A percentile compares a stretch with the other conserved stretches of the same genome.
These are phyloP conservation scores for Gymnorhina tibicen DNA, from an alignment of 2,113 vertebrate genomes.

Conservation along the genomic window DNA sequence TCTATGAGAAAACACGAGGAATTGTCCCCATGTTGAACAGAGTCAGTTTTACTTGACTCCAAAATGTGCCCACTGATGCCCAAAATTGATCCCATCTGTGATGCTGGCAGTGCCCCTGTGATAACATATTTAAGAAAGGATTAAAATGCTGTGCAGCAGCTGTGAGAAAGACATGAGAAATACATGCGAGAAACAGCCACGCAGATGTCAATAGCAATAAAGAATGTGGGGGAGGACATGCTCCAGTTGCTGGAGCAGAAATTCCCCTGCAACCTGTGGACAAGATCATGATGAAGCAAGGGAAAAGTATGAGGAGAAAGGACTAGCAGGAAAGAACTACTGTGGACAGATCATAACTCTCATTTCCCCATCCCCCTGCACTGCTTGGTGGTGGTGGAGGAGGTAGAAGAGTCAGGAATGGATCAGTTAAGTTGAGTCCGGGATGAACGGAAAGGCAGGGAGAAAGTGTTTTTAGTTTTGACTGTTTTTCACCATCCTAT, in stretches of 20 bases:
- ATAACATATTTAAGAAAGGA: not conserved
- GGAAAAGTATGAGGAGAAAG: not conserved
- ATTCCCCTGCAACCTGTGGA: not conserved
- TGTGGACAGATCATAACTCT: not conserved
- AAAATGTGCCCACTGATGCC: not conserved
- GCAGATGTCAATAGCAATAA: not conserved
- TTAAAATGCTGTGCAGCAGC: not conserved
- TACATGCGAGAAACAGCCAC: not conserved
- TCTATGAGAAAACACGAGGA: not conserved
- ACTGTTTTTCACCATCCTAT: not conserved
- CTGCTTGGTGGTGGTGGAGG: not conserved
- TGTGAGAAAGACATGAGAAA: not conserved
- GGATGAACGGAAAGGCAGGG: not conserved
- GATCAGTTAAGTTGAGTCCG: not conserved
- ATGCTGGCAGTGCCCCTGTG: not conserved
- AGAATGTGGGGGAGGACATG: not conserved
- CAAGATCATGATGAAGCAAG: not conserved
- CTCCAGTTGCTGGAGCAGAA: not conserved
- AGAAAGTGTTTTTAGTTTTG: not conserved
- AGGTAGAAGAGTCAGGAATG: not conserved
- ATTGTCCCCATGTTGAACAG: not conserved
- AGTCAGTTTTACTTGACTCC: not conserved
- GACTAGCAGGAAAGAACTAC: not conserved
- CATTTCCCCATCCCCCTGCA: not conserved
- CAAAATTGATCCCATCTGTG: not conserved